These are phyloP conservation scores for Enteromius fasciolatus DNA, from an alignment of 2,797 vertebrate genomes.

Conservation along the genomic window DNA sequence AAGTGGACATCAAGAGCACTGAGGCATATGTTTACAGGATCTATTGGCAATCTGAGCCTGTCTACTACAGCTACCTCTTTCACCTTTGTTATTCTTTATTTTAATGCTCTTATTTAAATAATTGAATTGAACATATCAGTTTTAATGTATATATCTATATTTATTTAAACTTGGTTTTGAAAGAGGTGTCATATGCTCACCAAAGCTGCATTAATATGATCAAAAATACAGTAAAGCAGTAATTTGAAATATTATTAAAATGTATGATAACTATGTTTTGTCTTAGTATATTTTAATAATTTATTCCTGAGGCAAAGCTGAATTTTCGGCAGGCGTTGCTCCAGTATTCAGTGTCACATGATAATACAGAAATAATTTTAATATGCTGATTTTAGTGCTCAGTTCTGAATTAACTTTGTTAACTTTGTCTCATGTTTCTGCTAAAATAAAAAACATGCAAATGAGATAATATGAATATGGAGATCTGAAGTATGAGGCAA, in stretches of 20 bases:
- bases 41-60: conserved; percentile 51
- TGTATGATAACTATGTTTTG: not conserved
- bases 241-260: not conserved
- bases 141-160: not conserved
- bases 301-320: not conserved
- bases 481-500: not conserved
- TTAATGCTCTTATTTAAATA: not conserved
- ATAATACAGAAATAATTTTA: not conserved
- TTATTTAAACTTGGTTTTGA: no score
- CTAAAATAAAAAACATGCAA: not conserved
- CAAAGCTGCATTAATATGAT: not conserved
- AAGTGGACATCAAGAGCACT: conserved; percentile 65
- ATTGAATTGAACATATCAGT: not conserved
- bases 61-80: conserved; percentile 69
- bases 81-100: not conserved
- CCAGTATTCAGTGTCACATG: not conserved
- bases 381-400: not conserved
- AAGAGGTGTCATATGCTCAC: not conserved
- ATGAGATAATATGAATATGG: not conserved
- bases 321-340: not conserved
- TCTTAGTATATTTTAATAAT: not conserved
- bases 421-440: not conserved
- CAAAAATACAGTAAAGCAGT: not conserved
- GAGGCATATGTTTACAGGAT: conserved; percentile 70
- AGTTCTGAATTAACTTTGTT: not conserved